Conservation (phyloP, 2,888 invertebrate species). For the Pandemis heparana region DNA sequence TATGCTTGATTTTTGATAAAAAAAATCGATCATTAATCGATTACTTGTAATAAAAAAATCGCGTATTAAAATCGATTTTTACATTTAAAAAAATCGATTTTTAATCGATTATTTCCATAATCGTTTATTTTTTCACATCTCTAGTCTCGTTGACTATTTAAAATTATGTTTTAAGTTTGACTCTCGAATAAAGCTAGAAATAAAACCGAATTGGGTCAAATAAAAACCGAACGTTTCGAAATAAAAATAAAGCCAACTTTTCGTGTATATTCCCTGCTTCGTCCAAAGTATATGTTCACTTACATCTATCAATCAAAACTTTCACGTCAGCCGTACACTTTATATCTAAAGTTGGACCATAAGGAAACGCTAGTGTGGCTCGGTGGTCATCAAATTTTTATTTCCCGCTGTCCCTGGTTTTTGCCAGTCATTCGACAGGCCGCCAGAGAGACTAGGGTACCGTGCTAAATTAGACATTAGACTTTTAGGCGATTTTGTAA, state of each 20-base stretch:
- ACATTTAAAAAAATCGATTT: too few species aligned
- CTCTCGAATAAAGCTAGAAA: background rate
- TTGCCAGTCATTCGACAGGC: constrained; percentile 36
- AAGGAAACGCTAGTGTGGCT: constrained; percentile 25
- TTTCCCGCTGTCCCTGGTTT: constrained; percentile 33
- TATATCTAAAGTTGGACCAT: constrained; percentile 30
- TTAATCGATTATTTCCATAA: too few species aligned
- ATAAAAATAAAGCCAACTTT: background rate
- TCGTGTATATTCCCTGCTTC: background rate
- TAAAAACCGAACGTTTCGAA: background rate
- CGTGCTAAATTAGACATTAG: background rate
- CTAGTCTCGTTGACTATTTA: too few species aligned
- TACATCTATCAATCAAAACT: constrained; percentile 10
- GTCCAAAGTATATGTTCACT: background rate
- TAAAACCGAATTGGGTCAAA: background rate
- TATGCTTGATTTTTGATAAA: too few species aligned
- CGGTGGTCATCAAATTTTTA: constrained; percentile 40
- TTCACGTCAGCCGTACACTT: constrained; percentile 15
- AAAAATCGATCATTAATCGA: too few species aligned
- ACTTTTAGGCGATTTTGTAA: background rate
- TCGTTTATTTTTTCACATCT: too few species aligned
- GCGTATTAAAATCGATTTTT: too few species aligned
- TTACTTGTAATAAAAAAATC: too few species aligned
- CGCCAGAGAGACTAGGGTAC: constrained; percentile 9
- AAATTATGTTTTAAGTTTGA: background rate